A percentile compares a stretch with the other conserved stretches of the same genome.
Conservation (phyloP, 53 echinoderm and acorn worm genomes). For the Stichopus horrens region DNA sequence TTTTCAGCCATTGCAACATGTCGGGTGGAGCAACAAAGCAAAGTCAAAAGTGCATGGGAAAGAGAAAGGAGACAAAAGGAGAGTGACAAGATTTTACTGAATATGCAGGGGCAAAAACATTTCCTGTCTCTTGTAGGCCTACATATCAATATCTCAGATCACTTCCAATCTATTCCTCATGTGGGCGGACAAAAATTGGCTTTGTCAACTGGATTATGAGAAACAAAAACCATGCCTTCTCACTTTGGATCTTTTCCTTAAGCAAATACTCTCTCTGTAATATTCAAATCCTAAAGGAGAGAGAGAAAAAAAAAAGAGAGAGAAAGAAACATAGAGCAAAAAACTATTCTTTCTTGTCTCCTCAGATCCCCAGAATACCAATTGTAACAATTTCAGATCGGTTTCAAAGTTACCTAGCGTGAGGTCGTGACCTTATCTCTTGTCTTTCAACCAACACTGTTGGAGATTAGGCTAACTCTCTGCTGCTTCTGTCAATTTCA, state of each 20-base stretch:
- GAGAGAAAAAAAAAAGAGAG: no score
- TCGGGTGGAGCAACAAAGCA: no score
- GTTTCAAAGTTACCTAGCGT: slow-evolving; percentile 29
- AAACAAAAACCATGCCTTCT: neutral
- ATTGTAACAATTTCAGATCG: slow-evolving; percentile 42
- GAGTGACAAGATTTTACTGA: neutral
- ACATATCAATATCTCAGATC: neutral
- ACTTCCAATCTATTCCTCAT: neutral
- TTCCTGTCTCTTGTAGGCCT: neutral
- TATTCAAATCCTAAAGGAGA: neutral
- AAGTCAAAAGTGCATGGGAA: no score
- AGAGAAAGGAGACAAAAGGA: no score
- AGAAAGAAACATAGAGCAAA: neutral
- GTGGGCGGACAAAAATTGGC: neutral
- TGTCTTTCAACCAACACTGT: slow-evolving; percentile 33
- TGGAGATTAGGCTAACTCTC: neutral
- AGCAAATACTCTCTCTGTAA: slow-evolving; percentile 16
- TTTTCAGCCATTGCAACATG: no score
- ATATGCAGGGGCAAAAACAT: neutral
- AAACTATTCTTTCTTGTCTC: neutral
- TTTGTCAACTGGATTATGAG: neutral
- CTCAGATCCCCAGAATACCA: slow-evolving; percentile 21
- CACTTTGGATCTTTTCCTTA: slow-evolving; percentile 24
- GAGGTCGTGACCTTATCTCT: slow-evolving; percentile 38
- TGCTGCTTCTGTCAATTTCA: neutral